Conservation (phyloP, 2,113 vertebrate species). For the Heloderma charlesbogerti region DNA sequence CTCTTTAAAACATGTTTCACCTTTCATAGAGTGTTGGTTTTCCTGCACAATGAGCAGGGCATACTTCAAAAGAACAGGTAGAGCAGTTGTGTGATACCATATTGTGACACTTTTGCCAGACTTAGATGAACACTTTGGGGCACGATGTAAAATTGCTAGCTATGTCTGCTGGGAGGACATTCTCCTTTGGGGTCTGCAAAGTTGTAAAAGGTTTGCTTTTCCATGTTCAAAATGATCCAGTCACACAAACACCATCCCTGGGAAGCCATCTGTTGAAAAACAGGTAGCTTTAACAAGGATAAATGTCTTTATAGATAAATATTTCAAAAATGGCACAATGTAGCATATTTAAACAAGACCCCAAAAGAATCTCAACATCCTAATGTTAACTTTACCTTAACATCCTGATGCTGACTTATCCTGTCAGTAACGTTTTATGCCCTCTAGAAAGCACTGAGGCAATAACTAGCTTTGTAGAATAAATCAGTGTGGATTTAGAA, state of each 20-base stretch:
- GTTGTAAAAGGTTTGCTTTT: background rate
- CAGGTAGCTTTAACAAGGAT: background rate
- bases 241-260: background rate
- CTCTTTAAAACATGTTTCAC: background rate
- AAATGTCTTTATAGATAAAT: background rate
- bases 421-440: accelerated
- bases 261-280: background rate
- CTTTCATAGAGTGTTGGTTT: background rate
- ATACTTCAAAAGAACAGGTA: background rate
- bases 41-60: background rate
- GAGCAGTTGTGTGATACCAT: background rate
- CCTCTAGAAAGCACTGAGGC: background rate
- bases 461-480: background rate
- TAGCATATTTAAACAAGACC: background rate
- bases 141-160: background rate
- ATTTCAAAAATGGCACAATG: background rate
- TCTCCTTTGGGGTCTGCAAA: background rate
- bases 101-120: background rate
- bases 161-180: background rate
- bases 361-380: background rate
- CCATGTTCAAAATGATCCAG: background rate
- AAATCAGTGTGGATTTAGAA: background rate
- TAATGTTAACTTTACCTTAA: no score
- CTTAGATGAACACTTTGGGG: background rate
- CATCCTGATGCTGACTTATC: no score